Evolutionary conservation across 2,888 invertebrate species (phyloP), one percentile per base, ranked within the genome.

Genomic region (Meliscaeva auricollis): DNA sequence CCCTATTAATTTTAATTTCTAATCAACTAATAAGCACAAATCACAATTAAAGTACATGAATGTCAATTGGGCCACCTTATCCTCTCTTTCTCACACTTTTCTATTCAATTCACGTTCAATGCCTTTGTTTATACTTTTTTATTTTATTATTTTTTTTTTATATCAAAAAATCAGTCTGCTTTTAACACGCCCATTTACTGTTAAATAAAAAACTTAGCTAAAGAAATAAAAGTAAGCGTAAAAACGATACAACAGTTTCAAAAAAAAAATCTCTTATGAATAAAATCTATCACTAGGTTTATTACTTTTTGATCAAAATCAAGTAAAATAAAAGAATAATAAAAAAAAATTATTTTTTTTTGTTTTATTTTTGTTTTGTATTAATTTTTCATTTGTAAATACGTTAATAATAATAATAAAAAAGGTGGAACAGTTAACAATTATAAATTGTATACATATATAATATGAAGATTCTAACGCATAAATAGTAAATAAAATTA

Each of bases 401-500:
- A 90, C 90, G 91, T 90, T 91, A 91, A 76, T 91, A 89, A 90
- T 90, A 90, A 90, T 90, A 90, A 91, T 90, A 38, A 89, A 90
- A 91, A 90, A 90, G 90, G 90, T 90, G 89, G 90, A 90, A 90
- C 90, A 89, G 88, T 90, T 88, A 88, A 87, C 87, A 84, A 84
- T 87, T 66, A 76, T 87, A 81, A 87, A 72, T 88, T 90, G 89
- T 90, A 89, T 89, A 89, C 89, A 87, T 88, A 88, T 89, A 89
- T 87, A 88, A 87, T 87, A 82, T 87, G 83, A 79, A 83, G 83
- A 87, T 75, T 87, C 83, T 75, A 87, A 83, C 87, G 82, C 83
- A 83, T 83, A 87, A 83, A 83, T 83, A 87, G 79, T 78, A 74
- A 82, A 87, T 79, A 79, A 79, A 75, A 82, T 74, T 70, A 87